Percentiles rank a stretch among this genome's conserved stretches.
phyloP scores from a whole-genome alignment of 1,140 invertebrate species.

The Pogonus chalceus region DNA sequence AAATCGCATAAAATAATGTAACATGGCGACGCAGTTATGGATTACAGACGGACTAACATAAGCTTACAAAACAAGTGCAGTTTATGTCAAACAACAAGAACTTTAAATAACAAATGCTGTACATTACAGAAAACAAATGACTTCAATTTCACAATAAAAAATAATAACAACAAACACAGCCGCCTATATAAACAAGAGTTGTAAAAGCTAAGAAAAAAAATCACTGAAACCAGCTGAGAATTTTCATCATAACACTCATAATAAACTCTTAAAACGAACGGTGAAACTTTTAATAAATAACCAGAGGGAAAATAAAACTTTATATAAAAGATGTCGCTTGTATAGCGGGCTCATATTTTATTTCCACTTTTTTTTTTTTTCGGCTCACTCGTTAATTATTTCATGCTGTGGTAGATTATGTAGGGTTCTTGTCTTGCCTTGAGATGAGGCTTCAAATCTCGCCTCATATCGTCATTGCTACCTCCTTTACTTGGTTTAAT shows the following conservation, averaged over 20 bases:
- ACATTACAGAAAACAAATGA: constrained; percentile 2
- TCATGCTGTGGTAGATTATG: neutral
- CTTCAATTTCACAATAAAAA: neutral
- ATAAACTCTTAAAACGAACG: neutral
- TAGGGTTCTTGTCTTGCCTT: neutral
- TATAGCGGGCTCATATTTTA: too few species aligned
- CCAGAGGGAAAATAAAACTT: neutral
- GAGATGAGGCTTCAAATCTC: neutral
- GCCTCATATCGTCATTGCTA: too few species aligned
- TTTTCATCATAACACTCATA: neutral
- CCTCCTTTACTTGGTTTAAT: too few species aligned
- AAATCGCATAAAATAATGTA: too few species aligned
- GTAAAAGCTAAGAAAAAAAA: neutral
- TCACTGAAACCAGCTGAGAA: neutral
- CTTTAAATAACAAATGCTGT: too few species aligned
- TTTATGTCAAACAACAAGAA: too few species aligned
- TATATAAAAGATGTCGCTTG: neutral
- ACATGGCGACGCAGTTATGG: too few species aligned
- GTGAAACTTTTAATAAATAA: neutral
- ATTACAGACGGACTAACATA: too few species aligned
- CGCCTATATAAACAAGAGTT: neutral
- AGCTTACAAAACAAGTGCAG: too few species aligned
- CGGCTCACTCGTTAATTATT: neutral
- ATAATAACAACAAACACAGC: neutral
- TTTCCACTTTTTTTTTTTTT: neutral